Evolutionary conservation across 2,888 invertebrate species (phyloP), one percentile per base, ranked within the genome.

Genomic region (Caradrina clavipalpis): DNA sequence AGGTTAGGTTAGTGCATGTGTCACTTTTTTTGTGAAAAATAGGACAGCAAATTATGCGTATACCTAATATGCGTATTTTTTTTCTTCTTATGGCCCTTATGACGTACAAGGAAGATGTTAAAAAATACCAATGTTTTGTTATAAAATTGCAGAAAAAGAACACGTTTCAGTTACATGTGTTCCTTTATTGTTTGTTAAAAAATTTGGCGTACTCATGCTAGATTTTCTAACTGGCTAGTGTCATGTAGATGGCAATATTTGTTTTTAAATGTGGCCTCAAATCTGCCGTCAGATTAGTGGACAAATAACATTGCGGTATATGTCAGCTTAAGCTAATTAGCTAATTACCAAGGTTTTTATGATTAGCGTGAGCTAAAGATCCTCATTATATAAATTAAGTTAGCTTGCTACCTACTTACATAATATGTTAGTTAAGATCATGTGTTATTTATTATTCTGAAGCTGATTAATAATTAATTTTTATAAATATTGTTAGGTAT

Each of bases 321-420:
- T 65, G 79, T 68, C 49, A 78, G 53, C 73, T 60, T 76, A 67
- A 60, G 73, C 68, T 68, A 78, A 76, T 73, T 61, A 60, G 73
- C 68, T 68, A 78, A 76, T 73, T 61, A 56, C 21, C 78, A 78
- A 78, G 57, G 78, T 21, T 73, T 54, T 49, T 42, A 69, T 11
- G 54, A 70, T 54, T 58, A 45, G 21, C 39, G 35, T 31, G 50
- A 56, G n/a, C 47, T 56, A 39, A 56, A 69, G 60, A 51, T 47
- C 47, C 17, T 59, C 35, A 26, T 59, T 59, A 39, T 55, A 59
- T 19, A 39, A 53, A 54, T 21, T 26, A 26, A 55, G 22, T 26
- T 35, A 15, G 17, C 6, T 3, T 17, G 19, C 21, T 42, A 17
- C 22, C 22, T 51, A 47, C 10, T 56, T 50, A 7, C 31, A 0